Evolutionary conservation across 2,113 vertebrate species (phyloP).

Genomic region (Lepus timidus): DNA sequence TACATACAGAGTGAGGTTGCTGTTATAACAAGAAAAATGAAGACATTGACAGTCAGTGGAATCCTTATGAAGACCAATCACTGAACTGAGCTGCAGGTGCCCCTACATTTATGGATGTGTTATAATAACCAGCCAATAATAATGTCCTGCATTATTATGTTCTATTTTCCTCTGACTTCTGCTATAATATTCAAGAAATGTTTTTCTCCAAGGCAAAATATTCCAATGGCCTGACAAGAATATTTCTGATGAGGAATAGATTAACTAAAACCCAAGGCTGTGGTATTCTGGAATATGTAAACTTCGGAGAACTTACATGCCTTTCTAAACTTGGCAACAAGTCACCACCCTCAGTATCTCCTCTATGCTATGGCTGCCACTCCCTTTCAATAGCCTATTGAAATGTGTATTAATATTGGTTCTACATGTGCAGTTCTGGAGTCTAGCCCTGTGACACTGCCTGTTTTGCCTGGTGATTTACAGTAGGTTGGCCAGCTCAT

Average conservation of each 20-base stretch:
- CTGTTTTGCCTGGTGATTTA: background rate
- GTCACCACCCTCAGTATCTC: background rate
- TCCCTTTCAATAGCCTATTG: background rate
- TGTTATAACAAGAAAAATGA: constrained; percentile 63
- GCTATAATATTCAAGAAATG: constrained; percentile 4
- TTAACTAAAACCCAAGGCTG: constrained; percentile 2
- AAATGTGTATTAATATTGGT: background rate
- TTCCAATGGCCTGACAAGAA: background rate
- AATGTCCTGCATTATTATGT: background rate
- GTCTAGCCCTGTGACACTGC: background rate
- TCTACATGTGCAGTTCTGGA: background rate
- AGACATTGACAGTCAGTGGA: constrained; percentile 61
- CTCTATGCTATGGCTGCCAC: background rate
- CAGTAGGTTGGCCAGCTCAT: background rate
- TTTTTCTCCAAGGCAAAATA: constrained; percentile 62
- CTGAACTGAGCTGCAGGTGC: constrained; percentile 55
- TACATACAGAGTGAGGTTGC: constrained; percentile 40
- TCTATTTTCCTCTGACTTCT: constrained; percentile 36
- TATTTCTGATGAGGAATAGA: constrained; percentile 10
- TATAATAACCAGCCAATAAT: constrained; percentile 44
- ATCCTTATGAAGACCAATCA: constrained; percentile 45
- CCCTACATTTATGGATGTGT: constrained; percentile 3
- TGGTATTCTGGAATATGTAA: background rate
- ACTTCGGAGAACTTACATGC: background rate
- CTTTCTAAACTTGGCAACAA: background rate